Evolutionary conservation across 2,797 vertebrate species (phyloP), one percentile per base, ranked within the genome.

Genomic region (Trachops cirrhosus): DNA sequence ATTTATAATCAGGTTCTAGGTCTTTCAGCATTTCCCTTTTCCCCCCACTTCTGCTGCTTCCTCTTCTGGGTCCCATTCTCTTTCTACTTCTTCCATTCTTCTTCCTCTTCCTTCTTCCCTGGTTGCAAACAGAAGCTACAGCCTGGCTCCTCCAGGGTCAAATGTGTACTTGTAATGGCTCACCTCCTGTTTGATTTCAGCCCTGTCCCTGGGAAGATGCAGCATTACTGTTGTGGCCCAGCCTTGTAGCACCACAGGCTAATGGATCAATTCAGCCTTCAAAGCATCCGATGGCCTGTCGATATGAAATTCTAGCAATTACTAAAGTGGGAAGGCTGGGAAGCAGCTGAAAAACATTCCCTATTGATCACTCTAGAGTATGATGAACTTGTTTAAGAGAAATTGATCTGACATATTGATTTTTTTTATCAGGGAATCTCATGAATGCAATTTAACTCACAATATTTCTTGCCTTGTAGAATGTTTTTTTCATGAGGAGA

Each of bases 301-400:
- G 0, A 98, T 98, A 98, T 87, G 96, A 98, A 99, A 98, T 98
- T 98, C 97, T 96, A 98, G 97, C 98, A 98, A 98, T 98, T 98
- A 98, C 97, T 98, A 88, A 98, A 98, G 96, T 97, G 96, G 89
- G 84, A 97, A 96, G 97, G 94, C 97, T 98, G 97, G 96, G 98
- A 98, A 98, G 96, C 77, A 9, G 96, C 97, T 98, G 96, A 98
- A 98, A 98, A 98, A 98, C 97, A 98, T 98, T 98, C 92, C n/a
- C 50, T 98, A 98, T 98, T 98, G 98, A 98, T 98, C 97, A 96
- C 97, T 98, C 94, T 94, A 96, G 97, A 98, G 95, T 97, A 98
- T 98, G 97, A 98, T 98, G 97, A 98, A 98, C 97, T 98, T 98
- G 98, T 98, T 98, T 98, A 98, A 98, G 98, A 98, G 98, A 98